Base-by-base conservation (phyloP, 2,113 vertebrate genomes). In the Plectropomus leopardus region DNA sequence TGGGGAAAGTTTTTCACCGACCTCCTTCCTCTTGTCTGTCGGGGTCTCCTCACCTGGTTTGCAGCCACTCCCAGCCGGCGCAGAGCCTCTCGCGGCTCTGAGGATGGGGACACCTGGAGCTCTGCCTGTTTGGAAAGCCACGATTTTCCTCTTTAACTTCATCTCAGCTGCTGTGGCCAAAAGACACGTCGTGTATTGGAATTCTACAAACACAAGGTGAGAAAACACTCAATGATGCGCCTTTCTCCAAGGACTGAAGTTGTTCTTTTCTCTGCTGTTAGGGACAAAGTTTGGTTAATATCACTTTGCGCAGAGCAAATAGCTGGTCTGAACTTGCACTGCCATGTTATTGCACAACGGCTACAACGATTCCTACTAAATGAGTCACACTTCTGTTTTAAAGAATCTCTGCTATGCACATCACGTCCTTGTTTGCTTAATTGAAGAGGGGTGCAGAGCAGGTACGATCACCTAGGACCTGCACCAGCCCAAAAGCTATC, bases 131-230 rank as follows among this genome's bases (percentile, higher is more conserved):
- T 88, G 92, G 89, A 93, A 68, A 81, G 57, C 86, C 32, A 78
- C 88, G n/a, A 34, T 95, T 44, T 67, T 95, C 42, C 70, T 95
- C 72, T 58, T 94, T 23, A 88, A 92, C 75, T 32, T 93, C 5
- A 60, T 93, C 69, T 92, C 91, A 50, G 70, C 92, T 1, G 89
- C 86, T 30, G 54, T 84, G 30, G 89, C 92, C 34, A 94, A 88
- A 66, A 92, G 95, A 75, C 94, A 96, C 89, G 86, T 86, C 7
- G 93, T 96, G 72, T 95, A 89, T 78, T 96, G 95, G 95, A 96
- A 96, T 77, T 94, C 93, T 5, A 95, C 93, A 16, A 95, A 95
- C 84, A 75, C 91, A 32, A 93, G 93, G 95, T 96, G 90, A 92
- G 92, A 9, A 24, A 50, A 61, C 59, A 23, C 47, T 21, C 16